These are phyloP conservation scores for Protodeltote pygarga DNA, from an alignment of 2,888 invertebrate genomes.

Conservation along the genomic window DNA sequence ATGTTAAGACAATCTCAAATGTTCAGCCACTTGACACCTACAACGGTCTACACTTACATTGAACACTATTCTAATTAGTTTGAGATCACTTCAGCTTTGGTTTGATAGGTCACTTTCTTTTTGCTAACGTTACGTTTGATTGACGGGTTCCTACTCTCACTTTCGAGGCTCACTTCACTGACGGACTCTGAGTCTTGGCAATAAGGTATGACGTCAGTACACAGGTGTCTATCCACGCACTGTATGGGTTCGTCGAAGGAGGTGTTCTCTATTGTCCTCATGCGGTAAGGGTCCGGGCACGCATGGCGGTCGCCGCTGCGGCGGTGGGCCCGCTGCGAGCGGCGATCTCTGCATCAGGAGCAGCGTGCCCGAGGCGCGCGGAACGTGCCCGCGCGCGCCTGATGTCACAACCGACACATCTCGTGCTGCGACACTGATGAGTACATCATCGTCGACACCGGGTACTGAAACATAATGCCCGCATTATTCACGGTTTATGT, in stretches of 20 bases:
- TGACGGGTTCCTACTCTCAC: slow-evolving; percentile 76
- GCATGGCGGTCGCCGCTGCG: slow-evolving; percentile 64
- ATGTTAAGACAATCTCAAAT: slow-evolving; percentile 18
- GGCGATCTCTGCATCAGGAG: slow-evolving; percentile 80
- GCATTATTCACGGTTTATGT: slow-evolving; percentile 20
- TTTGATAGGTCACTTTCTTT: slow-evolving; percentile 79
- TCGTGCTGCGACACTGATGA: slow-evolving; percentile 89
- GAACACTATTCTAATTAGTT: slow-evolving; percentile 49
- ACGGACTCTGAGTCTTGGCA: slow-evolving; percentile 76
- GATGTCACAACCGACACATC: slow-evolving; percentile 90
- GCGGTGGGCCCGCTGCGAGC: slow-evolving; percentile 61
- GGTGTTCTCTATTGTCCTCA: slow-evolving; percentile 67
- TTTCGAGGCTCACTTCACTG: slow-evolving; percentile 79
- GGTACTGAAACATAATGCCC: slow-evolving; percentile 74
- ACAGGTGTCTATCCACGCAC: slow-evolving; percentile 69
- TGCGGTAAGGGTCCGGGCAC: slow-evolving; percentile 64
- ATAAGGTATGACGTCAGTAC: slow-evolving; percentile 60
- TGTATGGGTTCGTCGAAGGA: slow-evolving; percentile 73
- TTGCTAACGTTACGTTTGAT: slow-evolving; percentile 65
- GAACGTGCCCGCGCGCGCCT: slow-evolving; percentile 80
- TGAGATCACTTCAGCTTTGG: slow-evolving; percentile 74
- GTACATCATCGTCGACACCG: slow-evolving; percentile 86
- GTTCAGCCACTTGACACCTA: slow-evolving; percentile 12
- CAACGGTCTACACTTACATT: slow-evolving; percentile 30
- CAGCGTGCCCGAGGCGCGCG: slow-evolving; percentile 72